These are phyloP conservation scores for Steromphala cineraria DNA, from an alignment of 2,888 invertebrate species.

Conservation along the genomic window DNA sequence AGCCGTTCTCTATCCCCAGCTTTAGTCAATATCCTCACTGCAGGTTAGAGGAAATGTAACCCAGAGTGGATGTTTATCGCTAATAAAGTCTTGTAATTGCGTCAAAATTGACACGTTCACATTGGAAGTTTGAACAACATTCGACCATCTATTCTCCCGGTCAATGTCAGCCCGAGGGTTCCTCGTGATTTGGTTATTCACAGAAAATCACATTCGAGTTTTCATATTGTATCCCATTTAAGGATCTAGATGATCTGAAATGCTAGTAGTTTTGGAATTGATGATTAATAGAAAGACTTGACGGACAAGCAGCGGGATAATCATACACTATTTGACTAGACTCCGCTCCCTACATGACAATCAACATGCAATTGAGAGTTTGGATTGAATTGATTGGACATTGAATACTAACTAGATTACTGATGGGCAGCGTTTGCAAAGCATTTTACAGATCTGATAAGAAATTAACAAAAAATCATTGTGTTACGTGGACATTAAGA, in stretches of 20 bases:
- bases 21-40: not conserved
- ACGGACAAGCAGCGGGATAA: too few species aligned
- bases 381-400: not conserved
- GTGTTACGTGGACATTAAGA: not conserved
- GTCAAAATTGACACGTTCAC: not conserved
- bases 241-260: not conserved
- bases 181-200: not conserved
- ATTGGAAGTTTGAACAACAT: not conserved
- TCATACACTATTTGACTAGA: too few species aligned
- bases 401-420: constrained; percentile 4
- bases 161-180: not conserved
- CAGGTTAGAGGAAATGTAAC: constrained; percentile 5
- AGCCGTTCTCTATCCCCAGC: not conserved
- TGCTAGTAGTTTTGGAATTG: not conserved
- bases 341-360: too few species aligned
- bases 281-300: too few species aligned
- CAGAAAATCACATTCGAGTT: not conserved
- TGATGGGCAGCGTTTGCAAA: not conserved
- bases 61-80: not conserved
- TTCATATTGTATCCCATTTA: not conserved
- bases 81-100: constrained; percentile 8
- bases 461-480: not conserved
- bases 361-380: too few species aligned
- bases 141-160: too few species aligned
- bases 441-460: not conserved